A percentile compares a stretch with the other conserved stretches of the same genome.
Conservation (phyloP, 2,888 invertebrate species). For the Xestia rhomboidea region DNA sequence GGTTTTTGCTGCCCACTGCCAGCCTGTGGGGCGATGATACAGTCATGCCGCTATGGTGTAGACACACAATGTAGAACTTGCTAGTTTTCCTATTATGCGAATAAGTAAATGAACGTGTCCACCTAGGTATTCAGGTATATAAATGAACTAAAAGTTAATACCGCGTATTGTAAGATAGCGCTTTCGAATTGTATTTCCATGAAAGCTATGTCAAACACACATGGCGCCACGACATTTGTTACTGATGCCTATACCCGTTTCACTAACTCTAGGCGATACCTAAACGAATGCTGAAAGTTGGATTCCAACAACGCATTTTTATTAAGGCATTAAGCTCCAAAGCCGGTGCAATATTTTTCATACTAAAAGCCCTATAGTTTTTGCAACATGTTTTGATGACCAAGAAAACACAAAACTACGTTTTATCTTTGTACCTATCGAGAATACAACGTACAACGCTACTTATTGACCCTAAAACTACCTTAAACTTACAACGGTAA, state of each 20-base stretch:
- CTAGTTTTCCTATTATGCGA: not conserved
- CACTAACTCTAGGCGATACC: not conserved
- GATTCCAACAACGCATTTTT: not conserved
- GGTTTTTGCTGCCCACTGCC: slow-evolving; percentile 44
- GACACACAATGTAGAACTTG: not conserved
- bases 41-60: slow-evolving; percentile 8
- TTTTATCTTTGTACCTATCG: not conserved
- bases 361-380: not conserved
- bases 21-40: slow-evolving; percentile 14
- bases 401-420: not conserved
- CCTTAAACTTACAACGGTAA: slow-evolving; percentile 45
- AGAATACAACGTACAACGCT: not conserved
- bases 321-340: not conserved
- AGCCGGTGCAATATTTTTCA: not conserved
- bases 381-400: not conserved
- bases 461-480: slow-evolving; percentile 1
- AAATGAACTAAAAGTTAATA: not conserved
- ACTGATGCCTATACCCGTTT: not conserved
- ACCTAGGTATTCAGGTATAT: not conserved
- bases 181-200: not conserved
- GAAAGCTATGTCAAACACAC: too few species aligned
- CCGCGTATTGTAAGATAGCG: not conserved
- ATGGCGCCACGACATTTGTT: not conserved
- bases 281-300: not conserved
- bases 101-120: not conserved